Evolutionary conservation across 2,797 vertebrate genomes (phyloP).

Genomic region (Prunella strophiata): DNA sequence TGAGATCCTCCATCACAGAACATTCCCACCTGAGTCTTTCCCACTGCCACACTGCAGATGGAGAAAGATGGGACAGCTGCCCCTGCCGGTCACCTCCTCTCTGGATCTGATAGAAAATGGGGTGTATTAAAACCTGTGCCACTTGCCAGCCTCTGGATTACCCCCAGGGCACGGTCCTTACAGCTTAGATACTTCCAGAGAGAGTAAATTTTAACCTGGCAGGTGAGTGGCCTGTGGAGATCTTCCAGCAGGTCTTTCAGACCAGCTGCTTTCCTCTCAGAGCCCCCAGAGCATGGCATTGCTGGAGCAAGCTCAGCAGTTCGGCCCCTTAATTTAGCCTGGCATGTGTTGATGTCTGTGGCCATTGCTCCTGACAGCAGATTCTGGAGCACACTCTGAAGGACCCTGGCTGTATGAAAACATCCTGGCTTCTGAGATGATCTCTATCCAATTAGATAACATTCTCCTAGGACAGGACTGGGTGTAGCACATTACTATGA

Average conservation of each 20-base stretch:
- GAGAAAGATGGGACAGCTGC: not conserved
- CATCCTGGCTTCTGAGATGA: not conserved
- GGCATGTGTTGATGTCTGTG: not conserved
- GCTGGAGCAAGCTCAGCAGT: not conserved
- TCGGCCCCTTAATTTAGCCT: not conserved
- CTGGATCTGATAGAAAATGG: not conserved
- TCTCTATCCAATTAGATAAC: not conserved
- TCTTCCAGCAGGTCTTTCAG: not conserved
- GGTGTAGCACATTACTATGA: not conserved
- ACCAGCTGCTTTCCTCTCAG: not conserved
- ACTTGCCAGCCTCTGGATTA: not conserved
- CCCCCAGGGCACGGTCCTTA: not conserved
- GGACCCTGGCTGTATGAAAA: not conserved
- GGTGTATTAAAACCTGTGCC: not conserved
- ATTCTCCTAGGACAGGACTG: not conserved
- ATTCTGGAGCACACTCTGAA: not conserved
- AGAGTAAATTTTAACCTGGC: not conserved
- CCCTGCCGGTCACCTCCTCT: fast-evolving
- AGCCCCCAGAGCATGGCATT: not conserved
- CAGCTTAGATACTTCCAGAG: not conserved
- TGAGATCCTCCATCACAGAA: not conserved
- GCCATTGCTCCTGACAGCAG: not conserved
- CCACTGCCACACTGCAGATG: fast-evolving
- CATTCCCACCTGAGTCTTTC: not conserved
- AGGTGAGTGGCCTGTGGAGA: not conserved